These are phyloP conservation scores for Melanostoma mellinum DNA, from an alignment of 2,888 invertebrate species.

Conservation along the genomic window DNA sequence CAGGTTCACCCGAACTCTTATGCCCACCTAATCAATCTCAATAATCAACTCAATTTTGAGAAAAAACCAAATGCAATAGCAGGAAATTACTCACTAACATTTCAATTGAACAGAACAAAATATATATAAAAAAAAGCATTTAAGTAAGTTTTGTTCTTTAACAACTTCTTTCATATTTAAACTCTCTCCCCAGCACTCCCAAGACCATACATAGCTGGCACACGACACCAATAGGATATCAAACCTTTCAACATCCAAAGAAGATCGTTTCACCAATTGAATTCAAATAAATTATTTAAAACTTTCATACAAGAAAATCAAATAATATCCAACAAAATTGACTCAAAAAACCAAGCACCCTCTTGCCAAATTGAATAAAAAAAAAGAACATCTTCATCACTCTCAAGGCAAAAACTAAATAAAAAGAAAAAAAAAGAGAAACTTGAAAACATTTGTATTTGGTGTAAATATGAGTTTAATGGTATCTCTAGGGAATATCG, in stretches of 20 bases:
- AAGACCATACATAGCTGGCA: no score
- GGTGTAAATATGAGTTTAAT: constrained; percentile 74
- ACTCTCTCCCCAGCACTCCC: no score
- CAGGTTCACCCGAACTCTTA: no score
- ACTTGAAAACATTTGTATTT: constrained; percentile 65
- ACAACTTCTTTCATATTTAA: no score
- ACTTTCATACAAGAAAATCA: constrained; percentile 32
- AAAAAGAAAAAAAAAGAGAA: constrained; percentile 3
- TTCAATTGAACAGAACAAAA: no score
- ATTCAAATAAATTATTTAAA: constrained; percentile 67
- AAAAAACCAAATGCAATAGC: no score
- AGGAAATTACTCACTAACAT: no score
- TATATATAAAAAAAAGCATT: neutral
- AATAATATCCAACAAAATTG: constrained; percentile 37
- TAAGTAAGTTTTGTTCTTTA: no score
- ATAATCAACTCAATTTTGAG: no score
- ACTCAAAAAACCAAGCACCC: constrained; percentile 17
- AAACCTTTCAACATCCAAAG: constrained; percentile 25
- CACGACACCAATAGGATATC: neutral
- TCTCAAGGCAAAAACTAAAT: constrained; percentile 23
- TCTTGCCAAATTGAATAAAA: constrained; percentile 59
- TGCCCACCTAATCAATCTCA: no score
- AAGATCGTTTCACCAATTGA: constrained; percentile 51
- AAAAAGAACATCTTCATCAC: constrained; percentile 48
- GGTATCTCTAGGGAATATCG: constrained; percentile 65